Evolutionary conservation across 2,113 vertebrate genomes (phyloP), one percentile per base, ranked within the genome.

Genomic region (Atractosteus spatula): DNA sequence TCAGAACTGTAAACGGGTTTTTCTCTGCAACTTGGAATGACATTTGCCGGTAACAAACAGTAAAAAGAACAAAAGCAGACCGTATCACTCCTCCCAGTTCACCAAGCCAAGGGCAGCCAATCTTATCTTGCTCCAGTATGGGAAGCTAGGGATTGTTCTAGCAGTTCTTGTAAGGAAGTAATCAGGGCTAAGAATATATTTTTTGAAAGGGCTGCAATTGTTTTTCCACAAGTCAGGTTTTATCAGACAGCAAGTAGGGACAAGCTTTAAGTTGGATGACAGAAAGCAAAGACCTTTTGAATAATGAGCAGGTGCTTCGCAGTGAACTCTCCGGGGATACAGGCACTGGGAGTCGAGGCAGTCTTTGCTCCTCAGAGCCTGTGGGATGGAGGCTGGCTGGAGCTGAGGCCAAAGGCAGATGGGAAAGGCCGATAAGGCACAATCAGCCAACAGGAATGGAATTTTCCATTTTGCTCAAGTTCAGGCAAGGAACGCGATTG

Each of bases 91-190:
- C 70, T 74, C 72, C 68, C 76, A 76, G 47, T 71, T 72, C 76
- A 72, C 56, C 47, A 57, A 62, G 57, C 66, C 57, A 55, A 77
- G 72, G 71, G 77, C 81, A 81, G 82, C 73, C 68, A 42, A 72
- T 56, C 80, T 85, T 87, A 85, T 86, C 83, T 76, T 73, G 57
- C 79, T 82, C 73, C 81, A 80, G 73, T 77, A 77, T 85, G 83
- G 80, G 82, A 86, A 85, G 71, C 77, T 79, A 62, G 66, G 63
- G 55, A 71, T 66, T 74, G 71, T 76, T 82, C 56, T 77, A 80
- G 72, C 62, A 71, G 84, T 80, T 86, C 73, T 43, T 81, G 82
- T 78, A 71, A 74, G 84, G 56, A 59, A 14, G 56, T n/a, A 59
- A 76, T 62, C 72, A 51, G 51, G 17, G 76, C 69, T 76, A 76